phyloP scores from a whole-genome alignment of 2,113 vertebrate genomes.

The Edolisoma coerulescens region DNA sequence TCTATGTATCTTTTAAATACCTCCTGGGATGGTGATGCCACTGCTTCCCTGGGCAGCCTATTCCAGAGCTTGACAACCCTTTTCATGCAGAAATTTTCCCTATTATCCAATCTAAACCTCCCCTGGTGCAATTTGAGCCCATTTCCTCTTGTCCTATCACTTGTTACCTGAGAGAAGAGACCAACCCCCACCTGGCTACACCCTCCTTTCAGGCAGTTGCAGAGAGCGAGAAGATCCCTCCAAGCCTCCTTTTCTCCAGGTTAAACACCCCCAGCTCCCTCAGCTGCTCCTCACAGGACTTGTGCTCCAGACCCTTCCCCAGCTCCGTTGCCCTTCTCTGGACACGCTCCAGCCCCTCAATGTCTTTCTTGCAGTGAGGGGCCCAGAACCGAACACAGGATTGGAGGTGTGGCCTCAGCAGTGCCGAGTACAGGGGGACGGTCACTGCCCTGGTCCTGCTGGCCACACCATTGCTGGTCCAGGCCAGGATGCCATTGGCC shows the following conservation, averaged over 20 bases:
- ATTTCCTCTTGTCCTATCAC: rapidly evolving
- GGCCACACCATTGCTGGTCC: not conserved
- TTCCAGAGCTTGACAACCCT: not conserved
- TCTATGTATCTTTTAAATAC: not conserved
- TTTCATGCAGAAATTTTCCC: not conserved
- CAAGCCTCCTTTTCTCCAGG: not conserved
- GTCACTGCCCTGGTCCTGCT: not conserved
- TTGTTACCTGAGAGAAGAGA: rapidly evolving
- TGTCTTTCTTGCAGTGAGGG: not conserved
- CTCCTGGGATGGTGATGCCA: not conserved
- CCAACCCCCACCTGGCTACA: rapidly evolving
- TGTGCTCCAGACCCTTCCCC: not conserved
- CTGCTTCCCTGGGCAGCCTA: not conserved
- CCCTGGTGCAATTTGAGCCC: not conserved
- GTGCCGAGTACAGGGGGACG: not conserved
- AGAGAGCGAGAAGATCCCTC: rapidly evolving
- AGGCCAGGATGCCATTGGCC: not conserved
- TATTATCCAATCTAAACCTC: not conserved
- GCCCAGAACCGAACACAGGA: not conserved
- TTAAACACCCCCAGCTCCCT: not conserved
- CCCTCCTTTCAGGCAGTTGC: not conserved
- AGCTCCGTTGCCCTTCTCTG: not conserved
- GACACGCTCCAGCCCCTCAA: not conserved
- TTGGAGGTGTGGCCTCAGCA: not conserved
- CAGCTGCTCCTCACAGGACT: not conserved